Base-by-base conservation (phyloP, 2,113 vertebrate species). In the Lutjanus erythropterus region DNA sequence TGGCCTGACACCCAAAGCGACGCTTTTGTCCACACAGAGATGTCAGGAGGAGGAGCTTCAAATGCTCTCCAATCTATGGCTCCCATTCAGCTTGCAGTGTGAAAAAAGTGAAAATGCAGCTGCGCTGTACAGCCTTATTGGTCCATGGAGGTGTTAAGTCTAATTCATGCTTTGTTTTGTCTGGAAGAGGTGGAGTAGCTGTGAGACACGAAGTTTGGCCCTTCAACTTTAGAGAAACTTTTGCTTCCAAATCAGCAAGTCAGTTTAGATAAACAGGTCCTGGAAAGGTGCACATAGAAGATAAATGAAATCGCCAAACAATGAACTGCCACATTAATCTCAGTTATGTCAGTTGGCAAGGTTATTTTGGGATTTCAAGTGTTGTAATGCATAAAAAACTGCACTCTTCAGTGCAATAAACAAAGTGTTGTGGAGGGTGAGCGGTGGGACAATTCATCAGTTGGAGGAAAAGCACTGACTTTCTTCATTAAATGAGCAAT, bases 1-100 rank as follows among this genome's bases (percentile, higher is more conserved):
- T 47, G 67, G 62, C 44, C 82, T 75, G 52, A 81, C 4, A 56
- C 21, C 52, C 78, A 80, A 31, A 72, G 55, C 27, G 78, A 70
- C 71, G 75, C 70, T 72, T 87, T 84, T 88, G 81, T 89, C 60
- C 70, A 37, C n/a, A 56, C 55, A 27, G 65, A 84, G 65, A 53
- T 67, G 69, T 56, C 78, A 67, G 83, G 86, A 86, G 92, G 93
- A 89, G 93, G 92, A 87, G 92, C 91, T 83, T 70, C 46, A 39
- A n/a, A 71, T 18, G 46, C 64, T 50, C 59, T 69, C 73, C 61
- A 80, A 66, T 78, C 75, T 69, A 79, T 46, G 23, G 77, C 53
- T 56, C 9, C 60, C 33, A 29, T 73, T 83, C 59, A 60, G 27
- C 19, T 66, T 79, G 6, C 39, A 49, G 58, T 10, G 29, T 4